Evolutionary conservation across 1,140 invertebrate species (phyloP).

Genomic region (Leptinotarsa lineolata): DNA sequence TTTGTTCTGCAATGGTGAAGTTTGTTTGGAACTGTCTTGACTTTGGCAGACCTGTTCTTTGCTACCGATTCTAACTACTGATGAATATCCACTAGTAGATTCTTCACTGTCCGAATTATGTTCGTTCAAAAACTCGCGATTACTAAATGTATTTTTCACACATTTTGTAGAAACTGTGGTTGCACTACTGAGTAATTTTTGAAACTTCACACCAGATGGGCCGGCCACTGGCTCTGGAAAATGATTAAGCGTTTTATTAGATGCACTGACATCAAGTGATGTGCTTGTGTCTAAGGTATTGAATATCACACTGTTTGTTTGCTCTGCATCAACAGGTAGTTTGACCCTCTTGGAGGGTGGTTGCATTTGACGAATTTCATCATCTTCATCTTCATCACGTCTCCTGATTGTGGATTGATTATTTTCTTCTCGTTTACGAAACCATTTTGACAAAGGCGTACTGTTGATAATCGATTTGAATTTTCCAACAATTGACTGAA

Average conservation of each 20-base stretch:
- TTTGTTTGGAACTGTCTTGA: constrained; percentile 40
- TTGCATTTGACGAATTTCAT: constrained; percentile 51
- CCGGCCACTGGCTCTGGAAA: constrained; percentile 48
- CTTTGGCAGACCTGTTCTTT: constrained; percentile 42
- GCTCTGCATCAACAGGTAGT: constrained; percentile 36
- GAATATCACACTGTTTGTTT: constrained; percentile 28
- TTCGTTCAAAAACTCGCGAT: constrained; percentile 39
- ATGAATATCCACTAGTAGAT: constrained; percentile 55
- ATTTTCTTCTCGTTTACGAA: constrained; percentile 51
- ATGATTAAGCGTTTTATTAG: constrained; percentile 18
- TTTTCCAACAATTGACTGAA: constrained; percentile 61
- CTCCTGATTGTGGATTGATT: constrained; percentile 52
- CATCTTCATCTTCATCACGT: constrained; percentile 57
- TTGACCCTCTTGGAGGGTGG: constrained; percentile 58
- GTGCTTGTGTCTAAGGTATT: constrained; percentile 18
- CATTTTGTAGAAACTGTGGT: constrained; percentile 25
- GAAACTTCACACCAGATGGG: constrained; percentile 44
- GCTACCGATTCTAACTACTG: constrained; percentile 43
- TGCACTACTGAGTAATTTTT: constrained; percentile 38
- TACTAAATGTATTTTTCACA: constrained; percentile 24
- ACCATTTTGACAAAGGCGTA: constrained; percentile 60
- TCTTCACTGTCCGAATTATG: constrained; percentile 54
- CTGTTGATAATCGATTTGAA: constrained; percentile 57
- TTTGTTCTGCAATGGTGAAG: constrained; percentile 35
- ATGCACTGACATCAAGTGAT: background rate